Evolutionary conservation across 2,888 invertebrate genomes (phyloP).

Genomic region (Byasa hedistus): DNA sequence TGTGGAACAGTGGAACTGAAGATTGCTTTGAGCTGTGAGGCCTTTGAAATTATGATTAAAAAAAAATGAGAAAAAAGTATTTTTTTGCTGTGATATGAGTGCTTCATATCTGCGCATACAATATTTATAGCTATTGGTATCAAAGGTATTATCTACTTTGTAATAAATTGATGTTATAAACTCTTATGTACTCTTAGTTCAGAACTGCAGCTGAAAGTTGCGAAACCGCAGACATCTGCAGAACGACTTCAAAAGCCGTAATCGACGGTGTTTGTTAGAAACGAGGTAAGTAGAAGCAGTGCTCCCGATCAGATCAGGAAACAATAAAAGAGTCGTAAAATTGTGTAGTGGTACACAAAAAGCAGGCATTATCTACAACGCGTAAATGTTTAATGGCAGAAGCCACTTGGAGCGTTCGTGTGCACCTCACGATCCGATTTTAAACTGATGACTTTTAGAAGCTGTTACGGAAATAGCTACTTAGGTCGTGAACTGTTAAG

Average conservation of each 20-base stretch:
- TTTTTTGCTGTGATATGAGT: constrained; percentile 21
- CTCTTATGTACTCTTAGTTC: background rate
- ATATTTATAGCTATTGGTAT: constrained; percentile 16
- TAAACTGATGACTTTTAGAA: constrained; percentile 73
- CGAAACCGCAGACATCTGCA: constrained; percentile 8
- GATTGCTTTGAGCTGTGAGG: constrained; percentile 29
- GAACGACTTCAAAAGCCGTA: constrained; percentile 42
- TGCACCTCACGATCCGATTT: constrained; percentile 65
- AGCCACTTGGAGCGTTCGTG: constrained; percentile 53
- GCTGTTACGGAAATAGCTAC: constrained; percentile 68
- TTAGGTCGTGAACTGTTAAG: constrained; percentile 57
- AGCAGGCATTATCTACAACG: constrained; percentile 67
- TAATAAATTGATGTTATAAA: background rate
- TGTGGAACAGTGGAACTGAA: constrained; percentile 27
- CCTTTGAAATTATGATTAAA: constrained; percentile 29
- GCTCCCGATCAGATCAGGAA: constrained; percentile 59
- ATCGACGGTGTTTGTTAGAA: constrained; percentile 58
- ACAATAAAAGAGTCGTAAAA: constrained; percentile 73
- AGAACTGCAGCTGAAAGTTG: constrained; percentile 20
- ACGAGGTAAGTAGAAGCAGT: constrained; percentile 54
- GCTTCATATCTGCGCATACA: constrained; percentile 25
- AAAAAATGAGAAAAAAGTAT: constrained; percentile 23
- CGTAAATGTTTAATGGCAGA: constrained; percentile 73
- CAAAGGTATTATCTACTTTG: background rate
- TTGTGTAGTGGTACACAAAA: constrained; percentile 65